Conservation (phyloP, 30 jellyfish, hydroid and myxozoan species). For the Nemopilema nomurai region DNA sequence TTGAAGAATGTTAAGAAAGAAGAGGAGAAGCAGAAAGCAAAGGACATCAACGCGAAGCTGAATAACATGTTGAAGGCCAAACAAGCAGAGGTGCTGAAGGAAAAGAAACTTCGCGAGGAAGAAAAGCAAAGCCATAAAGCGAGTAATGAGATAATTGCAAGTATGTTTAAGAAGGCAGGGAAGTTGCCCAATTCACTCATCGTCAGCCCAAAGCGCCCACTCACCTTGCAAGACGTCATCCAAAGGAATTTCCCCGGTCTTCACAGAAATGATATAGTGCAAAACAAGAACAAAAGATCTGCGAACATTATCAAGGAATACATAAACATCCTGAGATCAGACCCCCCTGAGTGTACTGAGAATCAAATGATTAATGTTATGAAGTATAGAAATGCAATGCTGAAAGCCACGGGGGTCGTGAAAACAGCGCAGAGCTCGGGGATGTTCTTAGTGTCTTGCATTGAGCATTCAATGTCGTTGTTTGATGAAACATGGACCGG, state of each 20-base stretch:
- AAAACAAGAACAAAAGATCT: conserved; percentile 81
- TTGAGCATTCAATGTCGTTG: conserved; percentile 93
- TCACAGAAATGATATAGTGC: conserved; percentile 29
- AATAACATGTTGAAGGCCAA: conserved; percentile 24
- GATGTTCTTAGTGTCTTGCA: conserved; percentile 90
- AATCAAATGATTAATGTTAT: conserved; percentile 83
- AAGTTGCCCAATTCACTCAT: conserved; percentile 28
- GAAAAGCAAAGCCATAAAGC: conserved; percentile 10
- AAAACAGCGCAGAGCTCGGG: conserved; percentile 85
- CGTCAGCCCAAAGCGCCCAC: background rate
- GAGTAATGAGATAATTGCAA: conserved; percentile 41
- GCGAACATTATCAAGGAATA: conserved; percentile 95
- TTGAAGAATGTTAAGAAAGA: background rate
- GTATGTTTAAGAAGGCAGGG: conserved; percentile 50
- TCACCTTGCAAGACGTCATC: background rate
- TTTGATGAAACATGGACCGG: conserved; percentile 99
- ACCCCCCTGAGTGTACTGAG: conserved; percentile 99
- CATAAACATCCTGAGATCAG: conserved; percentile 93
- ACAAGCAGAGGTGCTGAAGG: conserved; percentile 29
- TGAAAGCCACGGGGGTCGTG: conserved; percentile 80
- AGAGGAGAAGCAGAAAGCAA: conserved; percentile 16
- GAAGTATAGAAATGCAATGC: conserved; percentile 91
- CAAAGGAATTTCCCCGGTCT: conserved; percentile 6
- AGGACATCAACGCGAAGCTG: conserved; percentile 30
- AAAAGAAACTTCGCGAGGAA: conserved; percentile 6